Evolutionary conservation across 2,797 vertebrate species (phyloP).

Genomic region (Melanotaenia pygmaea): DNA sequence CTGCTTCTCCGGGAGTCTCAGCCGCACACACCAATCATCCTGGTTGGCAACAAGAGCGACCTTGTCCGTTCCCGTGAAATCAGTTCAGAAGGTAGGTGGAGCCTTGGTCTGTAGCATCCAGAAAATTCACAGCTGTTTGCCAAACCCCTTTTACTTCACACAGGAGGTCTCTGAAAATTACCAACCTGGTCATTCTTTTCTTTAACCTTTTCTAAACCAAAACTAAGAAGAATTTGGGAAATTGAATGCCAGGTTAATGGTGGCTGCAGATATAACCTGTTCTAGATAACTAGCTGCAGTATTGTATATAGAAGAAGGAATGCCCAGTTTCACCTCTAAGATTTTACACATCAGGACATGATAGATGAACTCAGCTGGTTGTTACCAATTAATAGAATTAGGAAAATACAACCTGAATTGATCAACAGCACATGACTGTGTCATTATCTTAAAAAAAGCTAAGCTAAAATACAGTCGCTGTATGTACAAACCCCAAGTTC

Average conservation of each 20-base stretch:
- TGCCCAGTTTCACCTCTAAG: neutral
- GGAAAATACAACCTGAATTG: neutral
- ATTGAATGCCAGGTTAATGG: neutral
- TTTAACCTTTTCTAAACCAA: neutral
- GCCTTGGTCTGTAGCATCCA: neutral
- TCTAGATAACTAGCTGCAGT: neutral
- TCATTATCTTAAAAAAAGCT: neutral
- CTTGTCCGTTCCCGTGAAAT: slow-evolving; percentile 91
- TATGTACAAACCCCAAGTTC: neutral
- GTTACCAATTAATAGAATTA: neutral
- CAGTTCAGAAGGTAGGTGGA: slow-evolving; percentile 86
- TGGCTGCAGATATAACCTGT: neutral
- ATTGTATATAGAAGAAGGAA: neutral
- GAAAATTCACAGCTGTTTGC: neutral
- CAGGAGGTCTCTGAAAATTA: neutral
- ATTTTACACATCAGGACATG: neutral
- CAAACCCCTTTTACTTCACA: neutral
- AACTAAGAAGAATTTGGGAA: neutral
- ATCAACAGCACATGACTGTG: neutral
- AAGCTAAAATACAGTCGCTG: too few species aligned
- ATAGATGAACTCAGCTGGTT: neutral
- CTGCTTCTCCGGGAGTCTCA: slow-evolving; percentile 87
- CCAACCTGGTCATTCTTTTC: neutral
- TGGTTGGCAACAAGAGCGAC: slow-evolving; percentile 95
- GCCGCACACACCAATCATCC: slow-evolving; percentile 89